Evolutionary conservation across 2,113 vertebrate genomes (phyloP).

Genomic region (Pluvianellus socialis): DNA sequence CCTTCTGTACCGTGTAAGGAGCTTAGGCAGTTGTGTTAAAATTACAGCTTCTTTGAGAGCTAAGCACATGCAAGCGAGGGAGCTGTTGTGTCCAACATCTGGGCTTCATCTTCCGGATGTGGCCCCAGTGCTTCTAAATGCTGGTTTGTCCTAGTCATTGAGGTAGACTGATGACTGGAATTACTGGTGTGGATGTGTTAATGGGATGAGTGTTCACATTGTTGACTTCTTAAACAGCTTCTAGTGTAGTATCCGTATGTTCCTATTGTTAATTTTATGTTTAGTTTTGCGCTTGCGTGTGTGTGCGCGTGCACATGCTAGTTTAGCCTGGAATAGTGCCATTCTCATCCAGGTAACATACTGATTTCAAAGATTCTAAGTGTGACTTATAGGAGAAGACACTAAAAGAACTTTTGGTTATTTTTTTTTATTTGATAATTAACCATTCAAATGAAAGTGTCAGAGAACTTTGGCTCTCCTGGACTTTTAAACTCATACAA

Average conservation of each 20-base stretch:
- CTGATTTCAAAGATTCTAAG: background rate
- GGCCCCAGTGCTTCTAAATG: background rate
- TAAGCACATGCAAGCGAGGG: background rate
- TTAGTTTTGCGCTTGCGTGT: accelerated
- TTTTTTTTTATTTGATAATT: background rate
- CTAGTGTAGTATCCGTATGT: background rate
- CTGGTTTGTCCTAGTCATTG: background rate
- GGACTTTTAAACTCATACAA: background rate
- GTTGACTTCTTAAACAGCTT: background rate
- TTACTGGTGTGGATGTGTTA: background rate
- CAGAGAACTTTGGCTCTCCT: background rate
- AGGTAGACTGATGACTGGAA: background rate
- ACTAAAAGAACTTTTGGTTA: background rate
- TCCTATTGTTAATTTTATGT: background rate
- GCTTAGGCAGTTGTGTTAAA: background rate
- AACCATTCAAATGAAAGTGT: background rate
- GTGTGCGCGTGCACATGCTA: accelerated
- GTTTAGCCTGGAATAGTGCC: background rate
- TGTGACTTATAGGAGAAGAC: background rate
- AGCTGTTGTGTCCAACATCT: background rate
- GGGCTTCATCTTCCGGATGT: background rate
- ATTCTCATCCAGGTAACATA: background rate
- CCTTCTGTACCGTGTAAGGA: background rate
- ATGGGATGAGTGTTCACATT: background rate
- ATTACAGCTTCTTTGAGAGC: background rate